Base-by-base conservation (phyloP, 92 coral and sea anemone genomes). In the Desmophyllum pertusum region DNA sequence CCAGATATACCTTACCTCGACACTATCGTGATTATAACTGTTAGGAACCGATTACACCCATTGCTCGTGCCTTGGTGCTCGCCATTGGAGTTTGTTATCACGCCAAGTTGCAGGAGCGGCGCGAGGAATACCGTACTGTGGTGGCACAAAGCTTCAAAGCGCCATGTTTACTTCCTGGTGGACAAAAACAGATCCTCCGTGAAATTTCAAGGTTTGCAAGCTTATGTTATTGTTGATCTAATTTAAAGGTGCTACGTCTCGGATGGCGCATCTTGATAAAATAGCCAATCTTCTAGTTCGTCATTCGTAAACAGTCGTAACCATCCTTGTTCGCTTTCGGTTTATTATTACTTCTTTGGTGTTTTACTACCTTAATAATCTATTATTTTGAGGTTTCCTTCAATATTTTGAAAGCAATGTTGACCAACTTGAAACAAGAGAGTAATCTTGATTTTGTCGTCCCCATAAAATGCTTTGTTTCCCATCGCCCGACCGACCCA, bases 61-160 rank as follows among this genome's bases (percentile, higher is more conserved):
- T 95, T 48, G 89, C 92, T 23, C 83, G 97, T 43, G 89, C 98
- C 33, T 76, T 95, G 65, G 90, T 95, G 31, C 86, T 95, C 71
- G 90, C 93, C 48, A 88, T 93, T 82, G 98, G 98, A 36, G 98
- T 95, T 10, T 95, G 98, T 63, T 95, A 93, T 78, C 94, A 93
- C 45, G 98, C 98, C 27, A 90, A 89, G 83, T 81, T 92, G 52
- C 95, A 92, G 76, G 90, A 85, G 33, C 81, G 85, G 30, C 77
- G 88, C 23, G 9, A 87, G 25, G 85, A 76, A 55, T 90, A 88
- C 66, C 87, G 92, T 23, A 31, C 61, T 35, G 78, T 81, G 6
- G 87, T 89, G 37, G 78, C 88, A 29, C 73, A 50, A 17, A 79
- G 85, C 79, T 88, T 88, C 21, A 15, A 25, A 3, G 38, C 68